Conservation (phyloP, 1,140 invertebrate species). For the Anagrus nilaparvatae region DNA sequence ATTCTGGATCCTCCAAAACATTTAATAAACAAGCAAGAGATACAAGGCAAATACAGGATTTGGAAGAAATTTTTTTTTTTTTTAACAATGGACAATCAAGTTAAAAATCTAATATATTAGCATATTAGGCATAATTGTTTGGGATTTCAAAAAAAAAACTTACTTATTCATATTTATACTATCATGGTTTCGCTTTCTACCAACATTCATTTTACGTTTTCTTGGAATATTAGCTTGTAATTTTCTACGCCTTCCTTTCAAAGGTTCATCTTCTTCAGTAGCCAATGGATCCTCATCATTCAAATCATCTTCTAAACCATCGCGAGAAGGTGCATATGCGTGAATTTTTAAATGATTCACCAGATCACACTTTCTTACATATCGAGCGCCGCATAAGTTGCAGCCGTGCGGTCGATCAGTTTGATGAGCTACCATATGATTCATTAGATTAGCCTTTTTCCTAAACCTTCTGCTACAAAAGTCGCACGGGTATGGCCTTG, state of each 20-base stretch:
- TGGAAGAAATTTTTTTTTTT: too few relatives aligned
- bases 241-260: conserved; percentile 39
- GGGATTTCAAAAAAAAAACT: too few relatives aligned
- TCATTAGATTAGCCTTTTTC: conserved; percentile 72
- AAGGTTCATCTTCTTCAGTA: conserved; percentile 26
- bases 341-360: conserved; percentile 75
- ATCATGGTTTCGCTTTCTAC: conserved; percentile 20
- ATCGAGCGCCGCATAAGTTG: conserved; percentile 67
- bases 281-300: conserved; percentile 39
- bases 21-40: too few relatives aligned
- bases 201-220: conserved; percentile 27
- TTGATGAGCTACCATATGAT: conserved; percentile 75
- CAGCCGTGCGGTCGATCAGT: conserved; percentile 66
- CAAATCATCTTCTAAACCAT: conserved; percentile 40
- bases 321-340: conserved; percentile 53
- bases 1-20: too few relatives aligned
- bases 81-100: too few relatives aligned
- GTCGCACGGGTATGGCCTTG: conserved; percentile 74
- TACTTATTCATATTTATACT: conserved; percentile 30
- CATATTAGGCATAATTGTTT: too few relatives aligned
- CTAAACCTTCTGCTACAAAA: conserved; percentile 72
- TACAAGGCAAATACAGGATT: too few relatives aligned
- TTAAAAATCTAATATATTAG: too few relatives aligned
- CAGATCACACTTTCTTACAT: conserved; percentile 64
- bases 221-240: conserved; percentile 31